Conservation (phyloP, 2,888 invertebrate species). For the Latrodectus hesperus region DNA sequence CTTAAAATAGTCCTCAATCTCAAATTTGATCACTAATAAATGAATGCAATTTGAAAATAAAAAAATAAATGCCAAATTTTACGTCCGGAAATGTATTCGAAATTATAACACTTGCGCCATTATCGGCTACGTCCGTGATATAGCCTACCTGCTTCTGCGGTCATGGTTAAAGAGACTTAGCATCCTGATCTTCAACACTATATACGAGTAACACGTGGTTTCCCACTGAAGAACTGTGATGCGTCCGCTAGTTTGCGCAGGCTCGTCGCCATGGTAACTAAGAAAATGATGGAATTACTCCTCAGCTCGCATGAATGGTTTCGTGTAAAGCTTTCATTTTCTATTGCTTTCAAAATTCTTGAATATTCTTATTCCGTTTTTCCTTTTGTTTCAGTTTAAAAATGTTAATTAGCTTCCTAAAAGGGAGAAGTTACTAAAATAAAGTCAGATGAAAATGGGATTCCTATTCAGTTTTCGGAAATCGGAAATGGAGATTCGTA, state of each 20-base stretch:
- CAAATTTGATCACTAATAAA: too few species aligned
- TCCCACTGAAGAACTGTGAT: conserved; percentile 9
- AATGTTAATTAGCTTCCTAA: neutral
- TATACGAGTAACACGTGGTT: conserved; percentile 64
- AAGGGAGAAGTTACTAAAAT: neutral
- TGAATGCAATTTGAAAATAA: too few species aligned
- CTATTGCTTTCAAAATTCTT: neutral
- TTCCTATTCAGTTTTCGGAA: neutral
- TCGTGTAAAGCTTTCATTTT: conserved; percentile 8
- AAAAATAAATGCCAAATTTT: too few species aligned
- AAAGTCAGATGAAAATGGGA: neutral
- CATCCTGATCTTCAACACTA: conserved; percentile 30
- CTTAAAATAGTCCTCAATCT: too few species aligned
- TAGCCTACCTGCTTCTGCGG: conserved; percentile 2
- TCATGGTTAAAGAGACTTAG: conserved; percentile 30
- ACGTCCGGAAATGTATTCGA: too few species aligned
- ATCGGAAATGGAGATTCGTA: too few species aligned
- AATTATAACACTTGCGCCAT: neutral
- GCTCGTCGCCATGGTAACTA: conserved; percentile 44
- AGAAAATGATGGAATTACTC: conserved; percentile 33
- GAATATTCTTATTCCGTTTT: neutral
- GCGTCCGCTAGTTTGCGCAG: conserved; percentile 43
- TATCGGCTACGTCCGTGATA: neutral
- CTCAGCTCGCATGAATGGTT: conserved; percentile 23
- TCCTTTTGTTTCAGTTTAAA: neutral